phyloP scores from a whole-genome alignment of 2,113 vertebrate species.

The Mormyrus iriodes region DNA sequence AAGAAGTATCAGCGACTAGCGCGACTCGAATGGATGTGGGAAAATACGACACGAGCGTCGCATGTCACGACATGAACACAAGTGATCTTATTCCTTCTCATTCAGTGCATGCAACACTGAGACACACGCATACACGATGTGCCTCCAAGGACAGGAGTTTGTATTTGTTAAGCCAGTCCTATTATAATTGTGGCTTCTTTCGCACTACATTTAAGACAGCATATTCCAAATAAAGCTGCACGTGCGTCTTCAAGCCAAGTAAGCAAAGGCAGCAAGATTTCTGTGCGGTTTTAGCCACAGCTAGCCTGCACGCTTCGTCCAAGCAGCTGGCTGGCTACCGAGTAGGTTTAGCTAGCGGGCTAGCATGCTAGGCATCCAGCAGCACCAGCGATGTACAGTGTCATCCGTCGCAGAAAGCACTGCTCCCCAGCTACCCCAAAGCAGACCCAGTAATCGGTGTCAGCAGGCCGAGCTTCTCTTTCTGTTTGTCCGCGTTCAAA shows the following conservation, averaged over 20 bases:
- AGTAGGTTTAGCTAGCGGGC: slow-evolving; percentile 2
- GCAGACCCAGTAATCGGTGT: not conserved
- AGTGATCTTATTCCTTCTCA: not conserved
- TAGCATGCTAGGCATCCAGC: slow-evolving; percentile 2
- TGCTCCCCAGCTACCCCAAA: not conserved
- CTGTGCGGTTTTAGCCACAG: not conserved
- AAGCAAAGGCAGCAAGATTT: not conserved
- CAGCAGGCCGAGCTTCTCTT: slow-evolving; percentile 26
- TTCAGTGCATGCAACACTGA: not conserved
- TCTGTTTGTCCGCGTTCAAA: slow-evolving; percentile 10
- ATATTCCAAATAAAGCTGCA: not conserved
- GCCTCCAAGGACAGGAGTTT: not conserved
- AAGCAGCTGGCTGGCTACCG: not conserved
- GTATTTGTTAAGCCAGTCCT: not conserved
- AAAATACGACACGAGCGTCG: not conserved
- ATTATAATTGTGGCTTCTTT: not conserved
- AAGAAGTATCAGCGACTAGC: not conserved
- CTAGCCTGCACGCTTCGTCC: not conserved
- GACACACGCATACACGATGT: not conserved
- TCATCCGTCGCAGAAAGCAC: not conserved
- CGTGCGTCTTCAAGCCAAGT: not conserved
- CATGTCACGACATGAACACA: not conserved
- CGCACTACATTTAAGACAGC: not conserved
- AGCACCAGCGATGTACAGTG: slow-evolving; percentile 6
- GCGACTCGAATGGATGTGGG: not conserved